A percentile compares a stretch with the other conserved stretches of the same genome.
phyloP scores from a whole-genome alignment of 2,888 invertebrate species.

The Desoria tigrina region DNA sequence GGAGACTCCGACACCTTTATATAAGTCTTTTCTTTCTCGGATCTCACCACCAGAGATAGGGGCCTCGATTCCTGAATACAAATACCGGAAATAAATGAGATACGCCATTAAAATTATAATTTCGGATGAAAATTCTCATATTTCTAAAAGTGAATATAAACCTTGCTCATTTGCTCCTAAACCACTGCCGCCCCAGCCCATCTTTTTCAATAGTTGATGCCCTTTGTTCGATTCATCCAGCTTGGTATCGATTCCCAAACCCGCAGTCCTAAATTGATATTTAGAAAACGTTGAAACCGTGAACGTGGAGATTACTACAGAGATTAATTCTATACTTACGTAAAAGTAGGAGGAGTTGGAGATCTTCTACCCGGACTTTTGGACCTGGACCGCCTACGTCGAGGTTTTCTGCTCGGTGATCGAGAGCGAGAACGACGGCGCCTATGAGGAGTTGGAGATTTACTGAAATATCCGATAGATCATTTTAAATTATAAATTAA shows the following conservation, averaged over 20 bases:
- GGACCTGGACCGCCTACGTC: not conserved
- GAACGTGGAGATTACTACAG: too few species aligned
- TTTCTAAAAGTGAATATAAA: too few species aligned
- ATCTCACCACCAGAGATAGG: constrained; percentile 56
- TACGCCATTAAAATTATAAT: too few species aligned
- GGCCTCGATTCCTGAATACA: constrained; percentile 49
- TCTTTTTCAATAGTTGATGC: constrained; percentile 93
- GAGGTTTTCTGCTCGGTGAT: constrained; percentile 57
- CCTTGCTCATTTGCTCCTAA: constrained; percentile 94
- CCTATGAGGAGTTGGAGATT: constrained; percentile 44
- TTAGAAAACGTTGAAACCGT: too few species aligned
- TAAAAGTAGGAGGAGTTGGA: constrained; percentile 56
- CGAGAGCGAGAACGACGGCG: constrained; percentile 55
- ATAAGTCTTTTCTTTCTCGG: constrained; percentile 87
- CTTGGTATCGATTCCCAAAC: constrained; percentile 48
- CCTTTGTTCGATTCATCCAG: constrained; percentile 88
- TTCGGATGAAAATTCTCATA: too few species aligned
- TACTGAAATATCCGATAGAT: constrained; percentile 23
- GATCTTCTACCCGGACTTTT: constrained; percentile 59
- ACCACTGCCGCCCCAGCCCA: constrained; percentile 97
- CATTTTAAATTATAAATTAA: not conserved
- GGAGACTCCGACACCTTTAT: constrained; percentile 91
- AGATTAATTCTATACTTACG: constrained; percentile 34
- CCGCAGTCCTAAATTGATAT: constrained; percentile 39
- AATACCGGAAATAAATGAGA: too few species aligned